Evolutionary conservation across 2,797 vertebrate genomes (phyloP).

Genomic region (Lagocephalus sceleratus): DNA sequence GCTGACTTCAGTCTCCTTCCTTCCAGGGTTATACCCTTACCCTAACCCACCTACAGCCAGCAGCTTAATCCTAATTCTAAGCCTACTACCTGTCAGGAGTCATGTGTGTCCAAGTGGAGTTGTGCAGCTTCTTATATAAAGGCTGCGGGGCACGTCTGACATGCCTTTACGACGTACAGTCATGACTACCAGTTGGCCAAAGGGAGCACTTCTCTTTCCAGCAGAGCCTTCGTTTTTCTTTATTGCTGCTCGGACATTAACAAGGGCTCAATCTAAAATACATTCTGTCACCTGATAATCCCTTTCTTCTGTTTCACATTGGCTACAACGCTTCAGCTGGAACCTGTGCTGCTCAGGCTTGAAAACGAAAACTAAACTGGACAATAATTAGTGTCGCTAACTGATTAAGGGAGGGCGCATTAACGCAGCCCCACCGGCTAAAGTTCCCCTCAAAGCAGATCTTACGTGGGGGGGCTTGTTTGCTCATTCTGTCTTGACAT

Average conservation of each 20-base stretch:
- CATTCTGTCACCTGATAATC: no score
- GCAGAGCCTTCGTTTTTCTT: no score
- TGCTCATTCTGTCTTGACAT: slow-evolving; percentile 40
- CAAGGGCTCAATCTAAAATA: no score
- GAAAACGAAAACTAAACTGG: no score
- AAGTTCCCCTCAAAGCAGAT: slow-evolving; percentile 1
- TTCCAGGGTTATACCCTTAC: slow-evolving; percentile 48
- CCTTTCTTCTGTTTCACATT: not conserved
- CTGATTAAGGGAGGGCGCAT: slow-evolving; percentile 3
- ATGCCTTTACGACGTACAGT: not conserved
- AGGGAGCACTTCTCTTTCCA: no score
- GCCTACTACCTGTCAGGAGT: slow-evolving; percentile 74
- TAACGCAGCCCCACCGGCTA: not conserved
- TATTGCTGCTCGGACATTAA: no score
- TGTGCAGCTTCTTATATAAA: slow-evolving; percentile 55
- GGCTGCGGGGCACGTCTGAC: slow-evolving; percentile 6
- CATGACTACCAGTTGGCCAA: no score
- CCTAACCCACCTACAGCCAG: slow-evolving; percentile 13
- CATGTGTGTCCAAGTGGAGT: slow-evolving; percentile 59
- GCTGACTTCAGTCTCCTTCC: not conserved
- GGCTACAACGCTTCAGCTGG: no score
- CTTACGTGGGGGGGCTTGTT: slow-evolving; percentile 7
- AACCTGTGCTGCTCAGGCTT: no score
- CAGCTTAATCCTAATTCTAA: slow-evolving; percentile 73
- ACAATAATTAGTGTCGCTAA: not conserved